Conservation (phyloP, 2,888 invertebrate genomes). For the Branchellion lobata region DNA sequence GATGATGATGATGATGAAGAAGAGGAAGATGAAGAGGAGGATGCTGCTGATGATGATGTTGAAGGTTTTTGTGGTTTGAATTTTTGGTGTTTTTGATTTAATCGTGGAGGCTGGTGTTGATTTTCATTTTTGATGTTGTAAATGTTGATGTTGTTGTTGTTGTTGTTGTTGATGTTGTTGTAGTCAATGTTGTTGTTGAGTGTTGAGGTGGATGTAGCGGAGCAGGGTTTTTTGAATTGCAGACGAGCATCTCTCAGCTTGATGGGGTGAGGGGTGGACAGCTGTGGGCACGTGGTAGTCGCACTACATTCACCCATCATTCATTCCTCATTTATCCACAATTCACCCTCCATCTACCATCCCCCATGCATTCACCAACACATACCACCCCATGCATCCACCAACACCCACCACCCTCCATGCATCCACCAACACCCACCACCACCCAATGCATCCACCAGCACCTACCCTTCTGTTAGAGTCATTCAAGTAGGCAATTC, state of each 20-base stretch:
- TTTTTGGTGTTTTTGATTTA: background rate
- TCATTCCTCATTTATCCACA: too few species aligned
- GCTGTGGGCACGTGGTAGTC: background rate
- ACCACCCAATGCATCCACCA: too few species aligned
- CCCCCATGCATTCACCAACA: too few species aligned
- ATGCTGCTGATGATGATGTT: background rate
- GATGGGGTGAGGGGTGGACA: constrained; percentile 39
- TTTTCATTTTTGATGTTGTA: background rate
- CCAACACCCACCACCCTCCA: background rate
- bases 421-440: background rate
- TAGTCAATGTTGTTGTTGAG: background rate
- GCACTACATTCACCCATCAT: too few species aligned
- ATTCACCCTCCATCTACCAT: too few species aligned
- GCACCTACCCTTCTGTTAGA: constrained; percentile 43
- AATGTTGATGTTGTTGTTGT: constrained; percentile 31
- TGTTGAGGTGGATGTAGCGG: background rate
- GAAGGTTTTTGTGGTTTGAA: constrained; percentile 1
- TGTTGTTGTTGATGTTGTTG: constrained; percentile 25
- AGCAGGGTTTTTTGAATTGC: background rate
- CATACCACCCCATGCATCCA: too few species aligned
- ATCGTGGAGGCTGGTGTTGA: background rate
- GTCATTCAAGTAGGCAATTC: constrained; percentile 21
- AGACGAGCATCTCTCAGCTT: constrained; percentile 21
- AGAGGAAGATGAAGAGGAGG: constrained; percentile 8
- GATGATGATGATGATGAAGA: constrained; percentile 39